Conservation (phyloP, 2,797 vertebrate genomes). For the Cephalopachus bancanus region DNA sequence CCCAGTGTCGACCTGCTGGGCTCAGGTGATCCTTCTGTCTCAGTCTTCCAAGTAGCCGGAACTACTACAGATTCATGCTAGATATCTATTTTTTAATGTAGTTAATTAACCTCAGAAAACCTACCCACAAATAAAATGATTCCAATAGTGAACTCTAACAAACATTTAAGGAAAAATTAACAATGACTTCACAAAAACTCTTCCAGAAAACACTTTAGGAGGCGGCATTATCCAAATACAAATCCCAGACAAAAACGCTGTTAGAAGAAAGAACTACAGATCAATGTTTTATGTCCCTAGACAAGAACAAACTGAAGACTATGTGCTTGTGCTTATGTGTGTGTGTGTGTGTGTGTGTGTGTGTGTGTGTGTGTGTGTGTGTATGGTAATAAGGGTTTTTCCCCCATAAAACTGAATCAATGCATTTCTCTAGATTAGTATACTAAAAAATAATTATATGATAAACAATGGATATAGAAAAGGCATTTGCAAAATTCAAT, state of each 20-base stretch:
- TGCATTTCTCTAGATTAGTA: background rate
- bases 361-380: too few species aligned
- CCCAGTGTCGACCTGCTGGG: too few species aligned
- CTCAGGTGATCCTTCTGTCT: too few species aligned
- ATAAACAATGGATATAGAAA: background rate
- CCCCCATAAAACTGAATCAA: background rate
- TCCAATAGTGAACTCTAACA: background rate
- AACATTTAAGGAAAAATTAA: background rate
- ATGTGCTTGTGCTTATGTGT: too few species aligned
- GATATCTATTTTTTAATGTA: background rate
- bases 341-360: too few species aligned
- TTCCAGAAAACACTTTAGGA: background rate
- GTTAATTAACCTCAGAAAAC: background rate
- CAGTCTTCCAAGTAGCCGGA: too few species aligned
- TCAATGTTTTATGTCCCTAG: background rate
- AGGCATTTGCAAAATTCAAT: conserved; percentile 29
- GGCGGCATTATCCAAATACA: background rate
- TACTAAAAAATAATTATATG: background rate
- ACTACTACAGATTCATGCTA: too few species aligned
- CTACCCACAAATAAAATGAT: background rate
- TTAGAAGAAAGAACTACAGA: background rate
- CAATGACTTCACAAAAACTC: conserved; percentile 1
- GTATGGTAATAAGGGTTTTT: background rate
- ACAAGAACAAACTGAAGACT: background rate
- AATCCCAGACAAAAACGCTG: background rate